phyloP scores from a whole-genome alignment of 2,888 invertebrate genomes.

The Drosophila ezoana region DNA sequence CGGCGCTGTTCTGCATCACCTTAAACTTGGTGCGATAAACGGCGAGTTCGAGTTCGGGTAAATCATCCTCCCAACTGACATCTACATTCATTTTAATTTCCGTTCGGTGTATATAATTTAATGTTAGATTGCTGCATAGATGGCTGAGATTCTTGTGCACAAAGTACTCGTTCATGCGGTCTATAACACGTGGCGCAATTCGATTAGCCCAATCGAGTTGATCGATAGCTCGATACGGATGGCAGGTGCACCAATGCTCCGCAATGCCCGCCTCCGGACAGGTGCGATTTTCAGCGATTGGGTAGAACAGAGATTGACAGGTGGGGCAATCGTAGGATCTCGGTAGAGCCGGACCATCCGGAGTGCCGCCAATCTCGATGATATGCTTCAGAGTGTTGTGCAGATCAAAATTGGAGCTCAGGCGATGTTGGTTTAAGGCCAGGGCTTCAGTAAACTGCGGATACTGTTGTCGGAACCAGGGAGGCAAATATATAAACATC shows the following conservation, averaged over 20 bases:
- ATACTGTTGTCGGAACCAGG: slow-evolving; percentile 86
- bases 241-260: slow-evolving; percentile 90
- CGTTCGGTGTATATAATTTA: slow-evolving; percentile 30
- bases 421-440: slow-evolving; percentile 87
- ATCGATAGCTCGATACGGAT: slow-evolving; percentile 83
- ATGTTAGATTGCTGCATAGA: slow-evolving; percentile 47
- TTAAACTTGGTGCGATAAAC: slow-evolving; percentile 86
- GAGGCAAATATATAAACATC: slow-evolving; percentile 88
- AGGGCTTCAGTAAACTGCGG: slow-evolving; percentile 86
- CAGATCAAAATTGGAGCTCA: slow-evolving; percentile 90
- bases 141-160: slow-evolving; percentile 42
- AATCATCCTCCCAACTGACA: not conserved
- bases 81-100: slow-evolving; percentile 26
- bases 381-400: slow-evolving; percentile 89
- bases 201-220: slow-evolving; percentile 76
- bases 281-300: slow-evolving; percentile 86
- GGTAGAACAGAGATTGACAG: slow-evolving; percentile 88
- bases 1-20: slow-evolving; percentile 87
- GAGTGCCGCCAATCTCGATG: slow-evolving; percentile 86
- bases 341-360: slow-evolving; percentile 43
- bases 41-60: slow-evolving; percentile 25
- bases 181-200: slow-evolving; percentile 79
- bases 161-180: slow-evolving; percentile 63
- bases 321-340: slow-evolving; percentile 87
- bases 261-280: slow-evolving; percentile 88